A percentile compares a stretch with the other conserved stretches of the same genome.
Conservation (phyloP, 37 sponge, comb jelly and placozoan species). For the Cliona cf. orientalis region DNA sequence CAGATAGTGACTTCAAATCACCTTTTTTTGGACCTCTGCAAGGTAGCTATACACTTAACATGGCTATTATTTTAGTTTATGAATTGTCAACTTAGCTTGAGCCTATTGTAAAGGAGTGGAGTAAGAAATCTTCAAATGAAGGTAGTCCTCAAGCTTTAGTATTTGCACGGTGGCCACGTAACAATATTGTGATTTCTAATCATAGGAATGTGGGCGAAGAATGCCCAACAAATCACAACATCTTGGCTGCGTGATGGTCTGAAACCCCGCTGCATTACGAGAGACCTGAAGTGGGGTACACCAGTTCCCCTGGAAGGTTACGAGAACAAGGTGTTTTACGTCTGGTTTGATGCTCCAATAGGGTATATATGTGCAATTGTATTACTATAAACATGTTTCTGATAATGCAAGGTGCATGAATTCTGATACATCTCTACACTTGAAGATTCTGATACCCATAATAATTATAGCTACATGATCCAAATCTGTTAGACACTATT, state of each 20-base stretch:
- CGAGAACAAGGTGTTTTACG: slow-evolving; percentile 97
- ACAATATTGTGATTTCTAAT: too few relatives aligned
- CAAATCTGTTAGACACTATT: too few relatives aligned
- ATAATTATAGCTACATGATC: too few relatives aligned
- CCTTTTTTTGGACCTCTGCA: slow-evolving; percentile 89
- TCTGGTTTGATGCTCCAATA: slow-evolving; percentile 99
- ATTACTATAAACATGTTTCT: background rate
- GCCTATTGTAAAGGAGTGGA: slow-evolving; percentile 48
- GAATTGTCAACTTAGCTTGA: slow-evolving; percentile 51
- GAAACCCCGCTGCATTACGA: slow-evolving; percentile 90
- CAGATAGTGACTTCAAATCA: slow-evolving; percentile 81
- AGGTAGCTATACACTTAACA: slow-evolving; percentile 31
- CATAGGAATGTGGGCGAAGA: slow-evolving; percentile 66
- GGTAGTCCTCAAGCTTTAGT: too few relatives aligned
- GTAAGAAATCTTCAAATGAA: slow-evolving; percentile 28
- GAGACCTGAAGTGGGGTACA: slow-evolving; percentile 99
- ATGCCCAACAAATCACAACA: slow-evolving; percentile 81
- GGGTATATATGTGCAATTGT: slow-evolving; percentile 59
- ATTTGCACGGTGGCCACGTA: too few relatives aligned
- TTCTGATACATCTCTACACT: too few relatives aligned
- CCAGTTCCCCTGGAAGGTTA: slow-evolving; percentile 96
- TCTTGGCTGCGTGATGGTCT: slow-evolving; percentile 95
- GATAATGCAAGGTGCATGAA: too few relatives aligned
- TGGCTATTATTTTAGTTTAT: too few relatives aligned
- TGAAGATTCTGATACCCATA: too few relatives aligned